Conservation (phyloP, 2,113 vertebrate genomes). For the Hippocampus abdominalis region DNA sequence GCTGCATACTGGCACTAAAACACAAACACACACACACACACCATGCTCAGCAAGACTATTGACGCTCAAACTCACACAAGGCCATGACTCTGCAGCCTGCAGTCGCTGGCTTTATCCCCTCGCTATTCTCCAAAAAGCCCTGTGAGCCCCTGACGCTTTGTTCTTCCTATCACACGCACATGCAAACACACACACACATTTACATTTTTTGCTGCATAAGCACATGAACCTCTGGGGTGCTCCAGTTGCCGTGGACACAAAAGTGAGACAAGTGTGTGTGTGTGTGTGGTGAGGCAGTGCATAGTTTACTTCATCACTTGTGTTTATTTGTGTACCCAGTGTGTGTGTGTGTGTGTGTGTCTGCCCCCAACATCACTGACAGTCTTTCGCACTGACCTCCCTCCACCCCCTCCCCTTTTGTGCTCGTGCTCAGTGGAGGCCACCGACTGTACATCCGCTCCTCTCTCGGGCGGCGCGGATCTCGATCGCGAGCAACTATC, state of each 20-base stretch:
- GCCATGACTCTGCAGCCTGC: slow-evolving; percentile 68
- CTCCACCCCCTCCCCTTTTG: slow-evolving; percentile 42
- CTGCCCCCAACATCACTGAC: slow-evolving; percentile 20
- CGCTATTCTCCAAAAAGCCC: slow-evolving; percentile 57
- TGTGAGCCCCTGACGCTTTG: slow-evolving; percentile 60
- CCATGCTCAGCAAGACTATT: slow-evolving; percentile 84
- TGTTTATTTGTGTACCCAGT: slow-evolving; percentile 21
- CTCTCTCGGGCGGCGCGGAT: slow-evolving; percentile 45
- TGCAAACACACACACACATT: slow-evolving; percentile 11
- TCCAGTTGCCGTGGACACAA: slow-evolving; percentile 1
- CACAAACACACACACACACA: slow-evolving; percentile 15
- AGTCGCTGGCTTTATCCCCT: slow-evolving; percentile 54
- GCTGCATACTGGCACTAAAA: background rate
- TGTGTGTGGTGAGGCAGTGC: slow-evolving; percentile 28
- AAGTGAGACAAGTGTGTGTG: slow-evolving; percentile 2
- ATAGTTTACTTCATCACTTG: slow-evolving; percentile 30
- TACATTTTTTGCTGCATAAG: slow-evolving; percentile 2
- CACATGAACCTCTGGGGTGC: slow-evolving; percentile 8
- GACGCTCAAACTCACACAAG: slow-evolving; percentile 71
- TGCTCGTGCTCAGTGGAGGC: slow-evolving; percentile 56
- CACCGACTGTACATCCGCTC: slow-evolving; percentile 48
- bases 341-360: background rate
- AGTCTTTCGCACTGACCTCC: slow-evolving; percentile 37
- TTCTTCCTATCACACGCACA: slow-evolving; percentile 22
- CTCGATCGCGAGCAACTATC: slow-evolving; percentile 38